Percentiles rank a stretch among this genome's conserved stretches.
These are phyloP conservation scores for Ptilodon capucinus DNA, from an alignment of 2,888 invertebrate genomes.

Conservation along the genomic window DNA sequence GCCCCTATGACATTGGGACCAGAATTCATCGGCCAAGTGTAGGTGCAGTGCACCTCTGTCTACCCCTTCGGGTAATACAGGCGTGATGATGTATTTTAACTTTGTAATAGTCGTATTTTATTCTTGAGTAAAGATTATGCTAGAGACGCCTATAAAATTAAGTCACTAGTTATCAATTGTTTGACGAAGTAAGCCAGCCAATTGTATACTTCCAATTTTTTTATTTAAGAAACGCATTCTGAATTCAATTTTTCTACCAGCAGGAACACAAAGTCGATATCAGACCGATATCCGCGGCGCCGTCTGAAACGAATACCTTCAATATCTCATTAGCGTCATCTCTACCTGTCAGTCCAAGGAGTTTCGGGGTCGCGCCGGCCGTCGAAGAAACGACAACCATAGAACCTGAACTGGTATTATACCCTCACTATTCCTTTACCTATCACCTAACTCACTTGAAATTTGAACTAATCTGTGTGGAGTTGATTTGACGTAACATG, in stretches of 20 bases:
- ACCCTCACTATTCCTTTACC: background rate
- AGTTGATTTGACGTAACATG: constrained; percentile 58
- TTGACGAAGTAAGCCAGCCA: too few relatives aligned
- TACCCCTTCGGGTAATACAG: too few relatives aligned
- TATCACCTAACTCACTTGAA: constrained; percentile 24
- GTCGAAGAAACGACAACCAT: constrained; percentile 55
- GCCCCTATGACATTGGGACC: too few relatives aligned
- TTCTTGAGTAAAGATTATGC: too few relatives aligned
- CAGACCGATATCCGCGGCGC: constrained; percentile 63
- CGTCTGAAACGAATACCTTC: constrained; percentile 59
- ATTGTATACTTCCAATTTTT: too few relatives aligned
- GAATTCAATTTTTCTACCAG: constrained; percentile 16
- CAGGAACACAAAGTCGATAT: constrained; percentile 70
- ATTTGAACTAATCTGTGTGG: constrained; percentile 46
- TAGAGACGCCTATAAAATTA: too few relatives aligned
- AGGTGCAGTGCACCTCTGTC: too few relatives aligned
- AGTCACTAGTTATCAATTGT: too few relatives aligned
- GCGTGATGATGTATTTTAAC: too few relatives aligned
- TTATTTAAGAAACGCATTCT: too few relatives aligned
- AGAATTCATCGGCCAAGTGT: too few relatives aligned
- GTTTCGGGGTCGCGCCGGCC: constrained; percentile 48
- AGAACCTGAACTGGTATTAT: constrained; percentile 65
- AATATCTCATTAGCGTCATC: constrained; percentile 47
- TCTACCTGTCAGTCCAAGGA: constrained; percentile 43
- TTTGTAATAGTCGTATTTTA: too few relatives aligned